Evolutionary conservation across 2,888 invertebrate genomes (phyloP).

Genomic region (Aphidoletes aphidimyza): DNA sequence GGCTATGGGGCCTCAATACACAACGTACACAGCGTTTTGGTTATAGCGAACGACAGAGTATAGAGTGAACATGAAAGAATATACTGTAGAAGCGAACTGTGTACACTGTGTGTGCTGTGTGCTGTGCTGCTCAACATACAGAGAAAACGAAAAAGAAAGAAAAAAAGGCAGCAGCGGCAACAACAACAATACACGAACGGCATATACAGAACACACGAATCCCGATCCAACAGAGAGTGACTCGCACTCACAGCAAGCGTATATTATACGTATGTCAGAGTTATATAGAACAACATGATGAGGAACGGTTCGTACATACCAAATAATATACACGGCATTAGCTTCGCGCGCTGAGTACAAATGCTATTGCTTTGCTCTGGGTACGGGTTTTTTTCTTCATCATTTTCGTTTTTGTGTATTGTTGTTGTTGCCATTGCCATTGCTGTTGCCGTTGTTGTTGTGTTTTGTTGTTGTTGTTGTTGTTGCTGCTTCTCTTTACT

Average conservation of each 20-base stretch:
- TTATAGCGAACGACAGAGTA: too few relatives aligned
- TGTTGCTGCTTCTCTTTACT: background rate
- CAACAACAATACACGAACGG: background rate
- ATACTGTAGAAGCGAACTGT: background rate
- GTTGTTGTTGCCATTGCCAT: background rate
- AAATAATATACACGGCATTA: constrained; percentile 51
- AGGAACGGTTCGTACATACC: constrained; percentile 47
- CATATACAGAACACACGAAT: background rate
- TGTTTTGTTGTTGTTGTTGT: background rate
- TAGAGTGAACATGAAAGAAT: constrained; percentile 41
- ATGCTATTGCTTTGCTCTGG: constrained; percentile 52
- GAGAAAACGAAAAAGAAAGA: background rate
- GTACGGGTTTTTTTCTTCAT: constrained; percentile 43
- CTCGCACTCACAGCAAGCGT: background rate
- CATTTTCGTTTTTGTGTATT: constrained; percentile 36
- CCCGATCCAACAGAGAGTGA: constrained; percentile 15
- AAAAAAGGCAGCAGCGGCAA: too few relatives aligned
- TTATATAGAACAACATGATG: constrained; percentile 37
- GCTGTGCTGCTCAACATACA: background rate
- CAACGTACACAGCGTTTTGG: too few relatives aligned
- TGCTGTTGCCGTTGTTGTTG: background rate
- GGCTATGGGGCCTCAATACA: constrained; percentile 2
- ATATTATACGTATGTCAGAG: constrained; percentile 16
- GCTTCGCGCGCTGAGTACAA: constrained; percentile 49
- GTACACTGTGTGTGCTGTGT: too few relatives aligned